A percentile compares a stretch with the other conserved stretches of the same genome.
Evolutionary conservation across 1,140 invertebrate species (phyloP).

Genomic region (Scylla paramamosain): DNA sequence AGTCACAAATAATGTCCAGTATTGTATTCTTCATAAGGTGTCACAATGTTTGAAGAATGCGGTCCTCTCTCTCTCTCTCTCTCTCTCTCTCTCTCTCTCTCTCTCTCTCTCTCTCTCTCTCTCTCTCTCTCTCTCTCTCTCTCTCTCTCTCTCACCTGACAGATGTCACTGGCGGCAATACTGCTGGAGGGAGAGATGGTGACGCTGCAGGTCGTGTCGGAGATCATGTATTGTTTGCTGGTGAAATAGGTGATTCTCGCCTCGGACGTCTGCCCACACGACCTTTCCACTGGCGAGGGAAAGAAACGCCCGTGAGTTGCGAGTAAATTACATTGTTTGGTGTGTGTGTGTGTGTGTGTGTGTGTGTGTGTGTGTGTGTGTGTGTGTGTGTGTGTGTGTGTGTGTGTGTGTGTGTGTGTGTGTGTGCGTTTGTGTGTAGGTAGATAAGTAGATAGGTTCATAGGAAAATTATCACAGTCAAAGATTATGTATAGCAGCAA

Average conservation of each 20-base stretch:
- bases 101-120: too few species aligned
- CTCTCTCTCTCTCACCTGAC: constrained; percentile 26
- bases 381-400: constrained; percentile 33
- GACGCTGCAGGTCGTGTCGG: neutral
- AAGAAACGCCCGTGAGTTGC: too few species aligned
- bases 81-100: too few species aligned
- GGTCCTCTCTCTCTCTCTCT: too few species aligned
- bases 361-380: neutral
- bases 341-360: constrained; percentile 40
- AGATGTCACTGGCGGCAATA: neutral
- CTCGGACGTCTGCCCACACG: neutral
- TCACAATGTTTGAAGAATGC: too few species aligned
- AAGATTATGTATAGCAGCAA: neutral
- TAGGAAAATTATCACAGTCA: too few species aligned
- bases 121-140: too few species aligned
- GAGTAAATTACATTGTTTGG: neutral
- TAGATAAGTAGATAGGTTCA: neutral
- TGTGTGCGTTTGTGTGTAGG: neutral
- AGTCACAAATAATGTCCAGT: too few species aligned
- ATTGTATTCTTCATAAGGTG: too few species aligned
- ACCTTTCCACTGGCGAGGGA: neutral
- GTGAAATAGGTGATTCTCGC: neutral
- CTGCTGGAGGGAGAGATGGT: neutral
- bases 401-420: constrained; percentile 21
- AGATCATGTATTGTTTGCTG: neutral